Evolutionary conservation across 1,140 invertebrate species (phyloP), one percentile per base, ranked within the genome.

Genomic region (Zophobas morio): DNA sequence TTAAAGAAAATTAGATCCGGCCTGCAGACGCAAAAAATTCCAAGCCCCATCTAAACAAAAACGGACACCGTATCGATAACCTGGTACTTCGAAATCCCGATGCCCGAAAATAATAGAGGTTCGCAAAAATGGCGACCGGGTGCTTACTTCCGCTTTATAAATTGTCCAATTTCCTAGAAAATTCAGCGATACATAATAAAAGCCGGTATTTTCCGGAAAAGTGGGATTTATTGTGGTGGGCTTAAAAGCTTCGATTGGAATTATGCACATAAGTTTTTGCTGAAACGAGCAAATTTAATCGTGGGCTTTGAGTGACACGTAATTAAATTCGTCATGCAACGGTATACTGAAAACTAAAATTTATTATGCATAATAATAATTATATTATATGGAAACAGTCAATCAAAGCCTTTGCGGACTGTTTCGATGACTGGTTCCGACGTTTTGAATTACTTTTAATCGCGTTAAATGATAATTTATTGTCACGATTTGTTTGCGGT

Each of bases 1-100:
- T 79, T 76, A 74, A 75, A 47, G 78, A 72, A 77, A 79, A 79
- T 79, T 79, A 79, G 70, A 74, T 76, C 74, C 51, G 34, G 36
- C 49, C 70, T 6, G 32, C 46, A 57, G 54, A 74, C 66, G 63
- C 56, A 77, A 49, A 47, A 73, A 73, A 73, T 66, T 66, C 20
- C 49, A 3, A 63, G 35, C 37, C 35, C 35, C 20, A 51, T 51
- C 49, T 20, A 39, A 63, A 63, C 57, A 63, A 40, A 63, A 63
- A 63, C 37, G 57, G 6, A 2, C 4, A 51, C 49, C 20, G 49
- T 51, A 51, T 51, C 49, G n/a, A 51, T 51, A 51, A 20, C 49
- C 6, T 5, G 49, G 49, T 20, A 20, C n/a, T 51, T 51, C 8
- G 3, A 8, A 51, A 20, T 20, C 49, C 49, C 49, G n/a, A 46